phyloP scores from a whole-genome alignment of 2,113 vertebrate species.

The Lathamus discolor region DNA sequence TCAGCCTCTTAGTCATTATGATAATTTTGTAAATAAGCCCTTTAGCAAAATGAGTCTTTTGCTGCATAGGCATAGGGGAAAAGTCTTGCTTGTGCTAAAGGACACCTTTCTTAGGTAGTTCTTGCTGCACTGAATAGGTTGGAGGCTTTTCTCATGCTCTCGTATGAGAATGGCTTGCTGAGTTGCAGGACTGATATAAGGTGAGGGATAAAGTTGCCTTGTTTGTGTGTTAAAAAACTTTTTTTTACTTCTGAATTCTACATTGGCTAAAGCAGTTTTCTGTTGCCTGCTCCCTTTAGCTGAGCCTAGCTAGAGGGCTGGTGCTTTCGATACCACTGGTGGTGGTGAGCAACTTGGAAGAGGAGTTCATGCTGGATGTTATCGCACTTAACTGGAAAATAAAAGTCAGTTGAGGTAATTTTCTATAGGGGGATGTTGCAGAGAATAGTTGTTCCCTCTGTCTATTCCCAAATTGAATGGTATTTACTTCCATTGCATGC shows the following conservation, averaged over 20 bases:
- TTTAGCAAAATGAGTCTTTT: not conserved
- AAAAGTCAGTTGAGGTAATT: not conserved
- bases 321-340: not conserved
- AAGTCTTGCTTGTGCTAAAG: not conserved
- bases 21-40: not conserved
- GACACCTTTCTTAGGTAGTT: not conserved
- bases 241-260: not conserved
- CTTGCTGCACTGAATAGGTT: not conserved
- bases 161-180: not conserved
- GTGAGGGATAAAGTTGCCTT: not conserved
- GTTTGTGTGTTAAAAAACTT: not conserved
- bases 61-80: not conserved
- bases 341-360: not conserved
- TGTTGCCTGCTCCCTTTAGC: not conserved
- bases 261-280: not conserved
- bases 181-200: not conserved
- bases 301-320: not conserved
- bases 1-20: slow-evolving; percentile 10
- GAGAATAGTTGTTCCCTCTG: not conserved
- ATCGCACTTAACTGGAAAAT: not conserved
- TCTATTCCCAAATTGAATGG: not conserved
- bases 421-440: not conserved
- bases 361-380: not conserved
- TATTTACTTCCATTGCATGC: not conserved
- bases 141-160: not conserved